phyloP scores from a whole-genome alignment of 64 coral and sea anemone genomes.

The Stylophora pistillata region DNA sequence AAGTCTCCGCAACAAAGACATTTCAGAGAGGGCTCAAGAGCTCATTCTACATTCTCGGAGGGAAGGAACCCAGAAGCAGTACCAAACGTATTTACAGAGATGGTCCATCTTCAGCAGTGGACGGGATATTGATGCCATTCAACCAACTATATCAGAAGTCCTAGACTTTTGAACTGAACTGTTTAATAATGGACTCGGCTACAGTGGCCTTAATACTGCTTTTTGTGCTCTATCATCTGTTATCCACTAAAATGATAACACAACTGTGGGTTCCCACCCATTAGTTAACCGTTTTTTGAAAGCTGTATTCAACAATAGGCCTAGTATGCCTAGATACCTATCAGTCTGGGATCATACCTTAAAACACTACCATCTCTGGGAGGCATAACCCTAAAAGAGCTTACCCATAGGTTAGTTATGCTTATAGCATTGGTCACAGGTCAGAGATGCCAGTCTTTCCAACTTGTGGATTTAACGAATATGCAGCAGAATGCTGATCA shows the following conservation, averaged over 20 bases:
- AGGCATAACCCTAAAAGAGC: no score
- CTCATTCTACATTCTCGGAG: conserved; percentile 32
- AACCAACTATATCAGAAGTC: conserved; percentile 8
- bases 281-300: conserved; percentile 51
- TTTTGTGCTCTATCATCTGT: no score
- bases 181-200: no score
- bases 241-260: no score
- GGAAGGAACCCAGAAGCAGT: conserved; percentile 40
- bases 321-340: conserved; percentile 4
- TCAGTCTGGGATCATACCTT: no score
- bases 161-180: conserved; percentile 12
- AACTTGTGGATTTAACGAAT: conserved; percentile 27
- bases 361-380: no score
- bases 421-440: conserved; percentile 47
- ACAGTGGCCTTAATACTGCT: no score
- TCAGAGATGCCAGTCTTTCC: conserved; percentile 46
- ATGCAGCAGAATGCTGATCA: conserved; percentile 2
- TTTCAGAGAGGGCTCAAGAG: conserved; percentile 12
- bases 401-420: conserved; percentile 47
- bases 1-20: no score
- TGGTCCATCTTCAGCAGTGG: conserved; percentile 12
- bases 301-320: conserved; percentile 41
- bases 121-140: conserved; percentile 20
- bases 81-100: conserved; percentile 24
- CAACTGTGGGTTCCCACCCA: conserved; percentile 44